Percentiles rank a stretch among this genome's conserved stretches.
Conservation (phyloP, 2,888 invertebrate genomes). For the Tortricodes alternella region DNA sequence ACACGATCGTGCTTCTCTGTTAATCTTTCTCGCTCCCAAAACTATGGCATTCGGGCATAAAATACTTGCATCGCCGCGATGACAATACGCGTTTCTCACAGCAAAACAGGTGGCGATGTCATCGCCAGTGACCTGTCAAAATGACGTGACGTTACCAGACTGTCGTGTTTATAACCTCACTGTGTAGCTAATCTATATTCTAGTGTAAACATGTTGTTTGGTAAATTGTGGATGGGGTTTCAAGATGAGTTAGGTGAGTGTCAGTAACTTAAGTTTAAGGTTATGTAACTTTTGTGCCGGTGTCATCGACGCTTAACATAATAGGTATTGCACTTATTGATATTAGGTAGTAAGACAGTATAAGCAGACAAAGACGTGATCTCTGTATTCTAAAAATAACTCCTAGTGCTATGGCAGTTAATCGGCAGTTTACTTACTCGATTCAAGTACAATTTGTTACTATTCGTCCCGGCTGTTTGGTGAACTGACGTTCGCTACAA, state of each 20-base stretch:
- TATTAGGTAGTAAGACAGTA: constrained; percentile 40
- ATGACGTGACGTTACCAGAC: constrained; percentile 65
- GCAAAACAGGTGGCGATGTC: constrained; percentile 57
- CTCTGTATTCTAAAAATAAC: constrained; percentile 80
- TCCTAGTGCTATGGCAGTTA: constrained; percentile 70
- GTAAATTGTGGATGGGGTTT: constrained; percentile 61
- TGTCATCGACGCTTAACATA: constrained; percentile 38
- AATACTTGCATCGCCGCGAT: constrained; percentile 43
- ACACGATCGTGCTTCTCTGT: constrained; percentile 59
- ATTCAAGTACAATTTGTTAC: constrained; percentile 53
- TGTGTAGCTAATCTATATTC: constrained; percentile 52
- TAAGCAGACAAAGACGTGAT: constrained; percentile 79
- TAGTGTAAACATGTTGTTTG: constrained; percentile 57
- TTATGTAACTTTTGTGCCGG: constrained; percentile 66
- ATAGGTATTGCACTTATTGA: constrained; percentile 59
- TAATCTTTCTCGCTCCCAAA: constrained; percentile 55
- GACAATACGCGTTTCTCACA: constrained; percentile 52
- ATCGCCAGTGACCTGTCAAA: constrained; percentile 72
- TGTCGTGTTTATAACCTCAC: constrained; percentile 63
- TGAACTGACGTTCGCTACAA: constrained; percentile 9
- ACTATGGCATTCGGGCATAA: constrained; percentile 63
- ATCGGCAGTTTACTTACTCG: constrained; percentile 73
- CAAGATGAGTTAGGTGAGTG: constrained; percentile 65
- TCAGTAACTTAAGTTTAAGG: constrained; percentile 47
- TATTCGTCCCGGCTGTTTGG: constrained; percentile 36